Evolutionary conservation across 2,113 vertebrate species (phyloP).

Genomic region (Zosterops borbonicus): DNA sequence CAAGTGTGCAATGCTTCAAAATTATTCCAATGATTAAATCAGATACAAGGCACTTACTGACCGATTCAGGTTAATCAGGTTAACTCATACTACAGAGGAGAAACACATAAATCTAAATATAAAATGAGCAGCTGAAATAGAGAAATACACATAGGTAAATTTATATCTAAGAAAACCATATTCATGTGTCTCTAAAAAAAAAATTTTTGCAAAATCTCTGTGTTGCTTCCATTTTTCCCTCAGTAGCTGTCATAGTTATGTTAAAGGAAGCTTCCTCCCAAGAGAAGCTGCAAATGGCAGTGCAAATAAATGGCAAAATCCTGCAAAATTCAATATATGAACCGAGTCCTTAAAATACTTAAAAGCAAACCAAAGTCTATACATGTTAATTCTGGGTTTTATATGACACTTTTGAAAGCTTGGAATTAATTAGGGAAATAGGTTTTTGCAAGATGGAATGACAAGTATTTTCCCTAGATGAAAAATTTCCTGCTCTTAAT

Average conservation of each 20-base stretch:
- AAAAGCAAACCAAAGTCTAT: not conserved
- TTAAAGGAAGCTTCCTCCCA: not conserved
- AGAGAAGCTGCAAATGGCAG: not conserved
- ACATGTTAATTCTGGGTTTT: not conserved
- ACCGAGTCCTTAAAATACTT: not conserved
- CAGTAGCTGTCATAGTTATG: not conserved
- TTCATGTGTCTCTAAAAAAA: not conserved
- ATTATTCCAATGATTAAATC: not conserved
- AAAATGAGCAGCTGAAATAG: not conserved
- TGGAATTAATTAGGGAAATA: not conserved
- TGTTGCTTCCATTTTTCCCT: not conserved
- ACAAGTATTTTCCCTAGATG: not conserved
- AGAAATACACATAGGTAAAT: not conserved
- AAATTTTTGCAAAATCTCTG: not conserved
- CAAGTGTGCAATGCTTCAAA: not conserved
- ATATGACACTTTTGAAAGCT: not conserved
- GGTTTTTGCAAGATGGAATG: not conserved
- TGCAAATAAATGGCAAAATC: not conserved
- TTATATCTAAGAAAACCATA: not conserved
- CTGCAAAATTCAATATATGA: not conserved
- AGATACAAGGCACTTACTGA: not conserved
- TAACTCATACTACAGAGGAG: not conserved
- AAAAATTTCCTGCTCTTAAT: not conserved
- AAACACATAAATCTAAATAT: not conserved
- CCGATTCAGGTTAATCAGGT: not conserved